These are phyloP conservation scores for Xestia c-nigrum DNA, from an alignment of 2,888 invertebrate species.

Conservation along the genomic window DNA sequence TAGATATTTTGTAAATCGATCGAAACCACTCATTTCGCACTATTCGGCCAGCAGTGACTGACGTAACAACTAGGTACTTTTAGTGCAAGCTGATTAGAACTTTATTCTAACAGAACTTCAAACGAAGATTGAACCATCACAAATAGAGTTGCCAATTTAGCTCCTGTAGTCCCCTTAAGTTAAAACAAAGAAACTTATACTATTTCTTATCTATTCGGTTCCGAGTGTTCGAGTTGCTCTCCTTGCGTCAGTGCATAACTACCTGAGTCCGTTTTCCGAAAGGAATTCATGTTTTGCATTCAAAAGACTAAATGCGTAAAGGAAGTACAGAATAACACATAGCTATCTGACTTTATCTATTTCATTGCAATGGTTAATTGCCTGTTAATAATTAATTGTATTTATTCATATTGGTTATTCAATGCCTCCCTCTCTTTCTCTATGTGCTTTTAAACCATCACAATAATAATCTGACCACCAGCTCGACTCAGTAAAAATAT, in stretches of 20 bases:
- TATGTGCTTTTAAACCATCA: slow-evolving; percentile 1
- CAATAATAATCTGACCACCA: background rate
- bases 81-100: no score
- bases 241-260: slow-evolving; percentile 35
- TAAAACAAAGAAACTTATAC: no score
- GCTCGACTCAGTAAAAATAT: background rate
- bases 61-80: no score
- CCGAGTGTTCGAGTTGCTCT: slow-evolving; percentile 46
- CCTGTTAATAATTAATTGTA: no score
- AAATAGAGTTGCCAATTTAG: no score
- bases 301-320: slow-evolving; percentile 42
- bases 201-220: background rate
- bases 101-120: no score
- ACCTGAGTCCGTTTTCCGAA: slow-evolving; percentile 24
- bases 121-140: no score
- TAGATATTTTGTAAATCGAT: no score
- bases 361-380: slow-evolving; percentile 33
- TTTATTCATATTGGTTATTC: slow-evolving; percentile 12
- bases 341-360: slow-evolving; percentile 14
- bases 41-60: no score
- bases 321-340: slow-evolving; percentile 34
- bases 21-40: no score
- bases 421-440: background rate
- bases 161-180: no score
- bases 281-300: slow-evolving; percentile 46